Conservation (phyloP, 2,113 vertebrate species). For the Eudyptes chrysolophus region DNA sequence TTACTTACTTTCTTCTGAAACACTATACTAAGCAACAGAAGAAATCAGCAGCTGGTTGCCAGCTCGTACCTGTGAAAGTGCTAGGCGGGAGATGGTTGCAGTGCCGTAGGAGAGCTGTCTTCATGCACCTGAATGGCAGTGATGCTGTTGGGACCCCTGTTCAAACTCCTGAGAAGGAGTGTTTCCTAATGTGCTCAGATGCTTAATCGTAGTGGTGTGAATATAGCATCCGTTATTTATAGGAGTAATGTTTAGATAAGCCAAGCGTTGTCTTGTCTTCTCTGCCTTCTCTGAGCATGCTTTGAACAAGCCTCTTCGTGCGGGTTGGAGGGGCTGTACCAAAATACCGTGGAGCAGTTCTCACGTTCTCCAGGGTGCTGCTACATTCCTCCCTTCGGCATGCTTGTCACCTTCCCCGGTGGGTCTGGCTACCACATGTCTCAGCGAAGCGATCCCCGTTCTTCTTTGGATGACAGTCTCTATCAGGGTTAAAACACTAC, state of each 20-base stretch:
- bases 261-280: neutral
- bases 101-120: neutral
- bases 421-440: neutral
- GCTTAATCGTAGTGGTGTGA: neutral
- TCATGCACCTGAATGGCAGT: neutral
- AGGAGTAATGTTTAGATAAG: neutral
- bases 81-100: neutral
- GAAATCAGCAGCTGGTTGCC: neutral
- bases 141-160: neutral
- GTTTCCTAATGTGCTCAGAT: neutral
- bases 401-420: neutral
- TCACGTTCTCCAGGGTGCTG: neutral
- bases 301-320: neutral
- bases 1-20: neutral
- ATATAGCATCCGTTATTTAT: neutral
- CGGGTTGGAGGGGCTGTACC: neutral
- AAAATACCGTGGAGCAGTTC: neutral
- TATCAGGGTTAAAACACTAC: constrained; percentile 39
- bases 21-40: neutral
- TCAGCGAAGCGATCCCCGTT: neutral
- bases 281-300: neutral
- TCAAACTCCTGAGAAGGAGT: neutral
- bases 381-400: neutral
- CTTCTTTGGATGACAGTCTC: neutral
- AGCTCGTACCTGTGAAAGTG: neutral